phyloP scores from a whole-genome alignment of 1,140 invertebrate genomes.

The Charaxes varanes region DNA sequence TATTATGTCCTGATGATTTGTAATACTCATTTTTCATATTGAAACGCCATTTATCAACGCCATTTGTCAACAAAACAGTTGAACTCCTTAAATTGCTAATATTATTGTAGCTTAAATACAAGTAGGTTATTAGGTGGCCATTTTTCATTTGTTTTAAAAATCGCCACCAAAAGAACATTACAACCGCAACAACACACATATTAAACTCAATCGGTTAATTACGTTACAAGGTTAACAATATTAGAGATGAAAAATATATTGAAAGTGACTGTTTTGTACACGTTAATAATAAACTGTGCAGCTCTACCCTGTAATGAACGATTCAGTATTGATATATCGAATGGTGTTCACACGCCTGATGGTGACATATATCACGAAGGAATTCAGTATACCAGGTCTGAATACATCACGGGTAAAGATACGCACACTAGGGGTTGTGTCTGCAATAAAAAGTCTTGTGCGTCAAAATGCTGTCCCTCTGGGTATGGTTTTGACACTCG shows the following conservation, averaged over 20 bases:
- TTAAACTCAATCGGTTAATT: background rate
- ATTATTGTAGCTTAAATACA: too few relatives aligned
- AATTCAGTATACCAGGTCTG: conserved; percentile 19
- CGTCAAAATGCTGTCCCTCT: conserved; percentile 37
- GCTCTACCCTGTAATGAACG: conserved; percentile 17
- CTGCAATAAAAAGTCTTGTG: conserved; percentile 30
- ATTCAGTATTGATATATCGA: conserved; percentile 27
- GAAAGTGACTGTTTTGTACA: conserved; percentile 10
- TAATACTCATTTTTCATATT: too few relatives aligned
- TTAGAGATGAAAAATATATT: background rate
- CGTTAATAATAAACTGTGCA: conserved; percentile 2
- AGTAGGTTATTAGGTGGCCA: too few relatives aligned
- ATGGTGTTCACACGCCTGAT: conserved; percentile 19
- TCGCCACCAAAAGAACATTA: too few relatives aligned
- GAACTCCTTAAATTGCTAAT: too few relatives aligned
- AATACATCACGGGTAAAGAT: conserved; percentile 28
- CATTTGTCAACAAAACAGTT: too few relatives aligned
- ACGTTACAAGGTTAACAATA: background rate
- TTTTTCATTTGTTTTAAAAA: too few relatives aligned
- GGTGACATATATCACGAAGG: conserved; percentile 25
- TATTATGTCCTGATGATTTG: too few relatives aligned
- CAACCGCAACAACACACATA: background rate
- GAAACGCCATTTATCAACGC: too few relatives aligned
- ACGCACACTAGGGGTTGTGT: conserved; percentile 26
- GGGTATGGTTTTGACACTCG: conserved; percentile 22